These are phyloP conservation scores for Genyomyrus donnyi DNA, from an alignment of 2,113 vertebrate species.

Conservation along the genomic window DNA sequence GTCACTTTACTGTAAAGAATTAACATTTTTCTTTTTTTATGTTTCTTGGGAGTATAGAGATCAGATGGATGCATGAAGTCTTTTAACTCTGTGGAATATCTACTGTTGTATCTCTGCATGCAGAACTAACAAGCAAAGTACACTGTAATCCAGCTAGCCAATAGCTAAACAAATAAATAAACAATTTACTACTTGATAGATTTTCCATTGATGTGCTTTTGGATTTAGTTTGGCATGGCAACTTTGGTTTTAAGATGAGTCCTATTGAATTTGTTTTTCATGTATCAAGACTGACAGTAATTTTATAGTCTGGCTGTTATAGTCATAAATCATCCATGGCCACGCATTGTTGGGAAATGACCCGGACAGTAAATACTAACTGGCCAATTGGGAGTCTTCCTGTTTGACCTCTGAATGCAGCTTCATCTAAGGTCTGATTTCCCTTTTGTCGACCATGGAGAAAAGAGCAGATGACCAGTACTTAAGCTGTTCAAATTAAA, in stretches of 20 bases:
- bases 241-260: not conserved
- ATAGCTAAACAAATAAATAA: not conserved
- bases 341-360: slow-evolving; percentile 36
- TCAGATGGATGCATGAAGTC: not conserved
- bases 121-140: not conserved
- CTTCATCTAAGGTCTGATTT: slow-evolving; percentile 22
- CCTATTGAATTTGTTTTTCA: not conserved
- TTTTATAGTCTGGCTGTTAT: slow-evolving; percentile 4
- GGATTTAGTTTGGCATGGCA: not conserved
- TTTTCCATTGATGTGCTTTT: not conserved
- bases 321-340: slow-evolving; percentile 58
- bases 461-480: slow-evolving; percentile 37
- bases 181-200: not conserved
- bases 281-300: not conserved
- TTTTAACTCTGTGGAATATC: not conserved
- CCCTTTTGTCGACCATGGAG: slow-evolving; percentile 31
- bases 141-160: not conserved
- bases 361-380: slow-evolving; percentile 38
- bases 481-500: slow-evolving; percentile 22
- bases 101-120: not conserved
- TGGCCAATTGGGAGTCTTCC: slow-evolving; percentile 58
- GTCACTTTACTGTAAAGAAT: not conserved
- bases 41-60: not conserved
- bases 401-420: slow-evolving; percentile 33
- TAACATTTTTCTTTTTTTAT: not conserved